Conservation (phyloP, 2,113 vertebrate species). For the Motacilla alba region DNA sequence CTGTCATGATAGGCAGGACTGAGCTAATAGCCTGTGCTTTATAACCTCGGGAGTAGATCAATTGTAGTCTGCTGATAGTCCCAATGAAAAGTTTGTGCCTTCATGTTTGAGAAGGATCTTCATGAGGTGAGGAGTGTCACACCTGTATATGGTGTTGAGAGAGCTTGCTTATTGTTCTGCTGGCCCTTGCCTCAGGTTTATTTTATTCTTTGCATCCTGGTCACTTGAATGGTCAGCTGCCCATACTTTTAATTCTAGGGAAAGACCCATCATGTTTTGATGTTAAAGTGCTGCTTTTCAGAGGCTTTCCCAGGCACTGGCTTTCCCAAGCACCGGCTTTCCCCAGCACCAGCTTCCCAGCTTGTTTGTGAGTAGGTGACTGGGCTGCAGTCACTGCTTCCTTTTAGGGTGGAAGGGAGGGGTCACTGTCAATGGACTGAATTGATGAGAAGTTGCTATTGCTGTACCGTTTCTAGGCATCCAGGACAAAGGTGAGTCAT, state of each 20-base stretch:
- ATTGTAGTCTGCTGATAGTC: neutral
- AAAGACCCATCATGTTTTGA: neutral
- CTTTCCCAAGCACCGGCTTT: neutral
- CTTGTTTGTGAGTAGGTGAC: neutral
- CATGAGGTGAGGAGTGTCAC: neutral
- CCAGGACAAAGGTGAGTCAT: neutral
- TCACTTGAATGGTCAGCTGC: neutral
- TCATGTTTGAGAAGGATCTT: neutral
- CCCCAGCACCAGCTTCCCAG: neutral
- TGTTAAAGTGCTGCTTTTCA: neutral
- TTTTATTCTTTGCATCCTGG: neutral
- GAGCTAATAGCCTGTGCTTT: neutral
- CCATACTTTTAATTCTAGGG: neutral
- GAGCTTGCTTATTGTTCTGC: neutral
- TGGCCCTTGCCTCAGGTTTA: neutral
- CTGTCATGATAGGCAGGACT: neutral
- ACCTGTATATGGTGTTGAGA: neutral
- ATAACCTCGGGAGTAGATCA: neutral
- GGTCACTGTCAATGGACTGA: neutral
- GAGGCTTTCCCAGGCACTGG: neutral
- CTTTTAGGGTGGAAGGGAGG: neutral
- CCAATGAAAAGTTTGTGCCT: neutral
- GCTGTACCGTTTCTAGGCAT: neutral
- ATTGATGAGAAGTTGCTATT: neutral
- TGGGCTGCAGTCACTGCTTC: neutral